Percentiles rank a stretch among this genome's conserved stretches.
These are phyloP conservation scores for Muraenolepis orangiensis DNA, from an alignment of 2,797 vertebrate species.

Conservation along the genomic window DNA sequence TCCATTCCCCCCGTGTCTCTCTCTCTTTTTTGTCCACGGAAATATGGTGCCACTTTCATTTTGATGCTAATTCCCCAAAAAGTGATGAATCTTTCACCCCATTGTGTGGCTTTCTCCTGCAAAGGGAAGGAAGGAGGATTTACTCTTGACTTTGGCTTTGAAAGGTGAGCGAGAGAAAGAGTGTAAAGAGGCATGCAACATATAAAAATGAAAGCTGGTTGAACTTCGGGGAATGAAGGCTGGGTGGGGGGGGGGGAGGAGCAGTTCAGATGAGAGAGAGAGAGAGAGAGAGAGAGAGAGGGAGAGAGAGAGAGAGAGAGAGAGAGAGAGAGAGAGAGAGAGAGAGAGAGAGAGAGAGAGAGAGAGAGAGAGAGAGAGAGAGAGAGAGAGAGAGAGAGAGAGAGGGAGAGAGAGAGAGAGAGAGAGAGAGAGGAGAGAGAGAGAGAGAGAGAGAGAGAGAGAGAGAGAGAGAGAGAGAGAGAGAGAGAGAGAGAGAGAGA, in stretches of 20 bases:
- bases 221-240: background rate
- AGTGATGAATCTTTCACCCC: constrained; percentile 80
- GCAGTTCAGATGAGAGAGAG: background rate
- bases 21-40: constrained; percentile 51
- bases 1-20: constrained; percentile 46
- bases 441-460: constrained; percentile 14
- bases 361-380: constrained; percentile 34
- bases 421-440: constrained; percentile 15
- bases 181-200: background rate
- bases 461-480: constrained; percentile 39
- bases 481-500: constrained; percentile 22
- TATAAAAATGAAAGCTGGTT: background rate
- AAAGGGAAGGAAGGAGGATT: constrained; percentile 60
- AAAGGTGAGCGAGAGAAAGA: constrained; percentile 34
- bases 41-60: constrained; percentile 80
- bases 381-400: constrained; percentile 32
- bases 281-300: background rate
- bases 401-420: constrained; percentile 12
- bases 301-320: constrained; percentile 23
- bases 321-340: constrained; percentile 9
- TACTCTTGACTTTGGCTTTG: constrained; percentile 66
- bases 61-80: constrained; percentile 79
- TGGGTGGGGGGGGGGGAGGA: background rate
- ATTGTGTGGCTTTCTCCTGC: constrained; percentile 69
- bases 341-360: constrained; percentile 10